Evolutionary conservation across 2,797 vertebrate species (phyloP), one percentile per base, ranked within the genome.

Genomic region (Chelmon rostratus): DNA sequence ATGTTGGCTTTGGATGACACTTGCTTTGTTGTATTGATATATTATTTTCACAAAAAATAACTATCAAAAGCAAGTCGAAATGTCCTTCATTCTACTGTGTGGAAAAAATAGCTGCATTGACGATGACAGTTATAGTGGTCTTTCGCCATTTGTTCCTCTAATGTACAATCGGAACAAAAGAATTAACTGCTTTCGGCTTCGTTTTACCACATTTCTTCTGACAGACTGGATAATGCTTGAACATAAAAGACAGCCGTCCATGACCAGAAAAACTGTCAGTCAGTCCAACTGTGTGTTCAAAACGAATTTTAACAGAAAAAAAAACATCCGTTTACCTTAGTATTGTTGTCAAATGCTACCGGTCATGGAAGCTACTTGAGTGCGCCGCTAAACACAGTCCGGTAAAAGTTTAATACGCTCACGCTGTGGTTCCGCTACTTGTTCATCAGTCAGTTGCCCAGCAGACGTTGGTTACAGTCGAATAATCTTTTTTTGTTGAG

Each of bases 301-400:
- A 40, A 18, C 6, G 0, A 0, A 16, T 3, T 13, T 8, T 2
- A 40, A 54, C 2, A 49, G 5, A 49, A 19, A 42, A 33, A 11
- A 11, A 52, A 19, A 42, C 6, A 16, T 4, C 23, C 5, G 13
- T 82, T 85, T 89, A 89, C 86, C 79, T 87, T 33, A 18, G 19
- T 72, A 23, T 75, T 68, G 57, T 63, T 66, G 61, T 78, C 52
- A 76, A 65, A 74, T 44, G 61, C 46, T 38, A 54, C 44, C 64
- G 47, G 61, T 78, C 81, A 86, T 84, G 81, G 81, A 82, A n/a
- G 52, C 61, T 74, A 12, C 56, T 5, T 1, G 7, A 44, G 86
- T 79, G 13, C 77, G 47, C 21, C 50, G 16, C 11, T 54, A 11
- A 65, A 76, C 81, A 33, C 16, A 1, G 71, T 11, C 81, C 88